phyloP scores from a whole-genome alignment of 2,113 vertebrate genomes.

The Protobothrops mucrosquamatus region DNA sequence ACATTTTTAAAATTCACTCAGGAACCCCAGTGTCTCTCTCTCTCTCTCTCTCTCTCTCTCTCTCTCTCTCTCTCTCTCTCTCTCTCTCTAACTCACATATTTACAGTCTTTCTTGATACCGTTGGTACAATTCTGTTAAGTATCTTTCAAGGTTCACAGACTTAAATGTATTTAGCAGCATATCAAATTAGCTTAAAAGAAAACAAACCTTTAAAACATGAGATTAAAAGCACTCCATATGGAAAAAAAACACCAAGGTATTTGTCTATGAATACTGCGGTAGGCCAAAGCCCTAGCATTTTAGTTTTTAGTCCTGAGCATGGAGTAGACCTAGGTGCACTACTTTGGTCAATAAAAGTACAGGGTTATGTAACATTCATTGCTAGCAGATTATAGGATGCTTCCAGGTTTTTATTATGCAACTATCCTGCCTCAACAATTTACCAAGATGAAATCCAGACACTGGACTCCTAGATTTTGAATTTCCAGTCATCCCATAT shows the following conservation, averaged over 20 bases:
- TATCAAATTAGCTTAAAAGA: conserved; percentile 73
- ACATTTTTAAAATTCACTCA: conserved; percentile 69
- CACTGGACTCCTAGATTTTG: neutral
- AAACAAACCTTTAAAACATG: conserved; percentile 65
- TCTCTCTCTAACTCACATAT: conserved; percentile 76
- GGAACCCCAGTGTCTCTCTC: conserved; percentile 66
- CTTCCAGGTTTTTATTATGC: neutral
- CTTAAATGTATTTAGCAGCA: conserved; percentile 80
- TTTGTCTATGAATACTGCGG: conserved; percentile 58
- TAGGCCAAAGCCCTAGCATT: conserved; percentile 59
- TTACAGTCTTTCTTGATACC: conserved; percentile 71
- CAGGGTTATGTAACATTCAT: conserved; percentile 39
- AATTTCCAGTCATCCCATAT: neutral
- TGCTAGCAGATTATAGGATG: conserved; percentile 42
- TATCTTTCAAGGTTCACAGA: conserved; percentile 66
- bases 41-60: no score
- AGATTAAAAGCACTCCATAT: conserved; percentile 64
- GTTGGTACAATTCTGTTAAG: conserved; percentile 58
- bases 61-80: conserved; percentile 67
- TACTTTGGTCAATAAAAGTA: conserved; percentile 73
- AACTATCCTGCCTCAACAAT: neutral
- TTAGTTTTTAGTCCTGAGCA: conserved; percentile 72
- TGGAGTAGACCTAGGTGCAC: conserved; percentile 62
- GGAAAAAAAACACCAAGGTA: conserved; percentile 70
- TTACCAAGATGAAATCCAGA: neutral